Percentiles rank a stretch among this genome's conserved stretches.
phyloP scores from a whole-genome alignment of 2,113 vertebrate species.

The Phylloscopus trochiloides region DNA sequence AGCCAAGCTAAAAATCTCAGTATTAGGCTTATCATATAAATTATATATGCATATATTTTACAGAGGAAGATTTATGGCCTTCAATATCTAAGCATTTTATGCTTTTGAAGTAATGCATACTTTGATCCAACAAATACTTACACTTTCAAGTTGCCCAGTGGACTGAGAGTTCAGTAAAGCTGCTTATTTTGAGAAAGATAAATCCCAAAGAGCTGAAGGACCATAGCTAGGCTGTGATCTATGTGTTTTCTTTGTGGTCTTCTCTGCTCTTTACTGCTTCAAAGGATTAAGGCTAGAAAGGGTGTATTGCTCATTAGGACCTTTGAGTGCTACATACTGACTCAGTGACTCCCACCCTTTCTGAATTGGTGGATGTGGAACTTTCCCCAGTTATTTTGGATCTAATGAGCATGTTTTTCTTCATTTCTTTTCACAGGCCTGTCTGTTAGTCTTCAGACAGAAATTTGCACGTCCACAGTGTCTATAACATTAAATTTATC shows the following conservation, averaged over 20 bases:
- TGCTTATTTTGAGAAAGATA: neutral
- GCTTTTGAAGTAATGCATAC: slow-evolving; percentile 54
- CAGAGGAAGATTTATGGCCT: slow-evolving; percentile 54
- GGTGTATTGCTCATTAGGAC: neutral
- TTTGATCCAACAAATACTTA: slow-evolving; percentile 55
- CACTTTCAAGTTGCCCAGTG: neutral
- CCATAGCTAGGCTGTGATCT: neutral
- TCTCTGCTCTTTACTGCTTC: neutral
- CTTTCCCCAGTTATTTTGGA: neutral
- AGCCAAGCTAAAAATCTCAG: slow-evolving; percentile 31
- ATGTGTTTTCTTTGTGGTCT: neutral
- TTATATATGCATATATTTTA: slow-evolving; percentile 49
- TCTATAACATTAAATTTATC: slow-evolving; percentile 6
- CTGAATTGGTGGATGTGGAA: neutral
- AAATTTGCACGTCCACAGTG: slow-evolving; percentile 12
- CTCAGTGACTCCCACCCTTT: neutral
- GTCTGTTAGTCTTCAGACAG: neutral
- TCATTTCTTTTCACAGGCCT: neutral
- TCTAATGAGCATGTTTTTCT: neutral
- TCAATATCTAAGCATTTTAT: slow-evolving; percentile 50
- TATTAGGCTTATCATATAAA: slow-evolving; percentile 56
- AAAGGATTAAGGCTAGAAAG: neutral
- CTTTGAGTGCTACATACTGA: neutral
- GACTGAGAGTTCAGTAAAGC: neutral
- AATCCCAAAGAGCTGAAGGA: neutral